Conservation (phyloP, 2,797 vertebrate species). For the Hippoglossus hippoglossus region DNA sequence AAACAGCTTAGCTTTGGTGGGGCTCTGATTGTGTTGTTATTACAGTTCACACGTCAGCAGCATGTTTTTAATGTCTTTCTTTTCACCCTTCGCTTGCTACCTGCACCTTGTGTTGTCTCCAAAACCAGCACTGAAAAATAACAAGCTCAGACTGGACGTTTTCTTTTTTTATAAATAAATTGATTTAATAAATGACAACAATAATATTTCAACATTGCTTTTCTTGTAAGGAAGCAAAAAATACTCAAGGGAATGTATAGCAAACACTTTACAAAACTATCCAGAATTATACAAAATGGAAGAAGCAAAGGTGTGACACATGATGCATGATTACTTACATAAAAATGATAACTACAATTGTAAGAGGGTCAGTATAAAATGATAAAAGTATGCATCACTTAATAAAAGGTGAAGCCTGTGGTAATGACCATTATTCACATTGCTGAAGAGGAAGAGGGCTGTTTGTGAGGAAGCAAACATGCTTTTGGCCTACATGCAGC, state of each 20-base stretch:
- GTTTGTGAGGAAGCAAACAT: conserved; percentile 54
- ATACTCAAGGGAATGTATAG: conserved; percentile 77
- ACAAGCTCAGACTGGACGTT: conserved; percentile 29
- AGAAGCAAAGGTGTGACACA: conserved; percentile 75
- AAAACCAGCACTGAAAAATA: conserved; percentile 39
- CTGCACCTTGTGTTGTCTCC: conserved; percentile 15
- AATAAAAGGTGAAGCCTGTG: conserved; percentile 69
- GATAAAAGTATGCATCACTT: conserved; percentile 68
- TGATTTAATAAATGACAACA: conserved; percentile 85
- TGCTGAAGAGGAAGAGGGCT: conserved; percentile 64
- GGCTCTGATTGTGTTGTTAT: conserved; percentile 78
- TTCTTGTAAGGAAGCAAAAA: conserved; percentile 81
- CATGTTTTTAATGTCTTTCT: conserved; percentile 58
- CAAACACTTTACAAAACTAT: conserved; percentile 83
- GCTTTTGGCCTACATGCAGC: conserved; percentile 69
- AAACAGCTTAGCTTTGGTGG: conserved; percentile 79
- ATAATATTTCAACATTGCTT: conserved; percentile 81
- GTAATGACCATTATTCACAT: conserved; percentile 81
- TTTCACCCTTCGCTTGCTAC: conserved; percentile 35
- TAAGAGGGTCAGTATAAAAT: conserved; percentile 81
- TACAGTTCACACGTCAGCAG: conserved; percentile 79
- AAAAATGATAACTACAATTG: conserved; percentile 71
- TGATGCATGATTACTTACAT: conserved; percentile 74
- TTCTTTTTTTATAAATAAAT: conserved; percentile 83
- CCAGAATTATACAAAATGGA: conserved; percentile 82